These are phyloP conservation scores for Scaptomyza graminum DNA, from an alignment of 1,140 invertebrate species.

Conservation along the genomic window DNA sequence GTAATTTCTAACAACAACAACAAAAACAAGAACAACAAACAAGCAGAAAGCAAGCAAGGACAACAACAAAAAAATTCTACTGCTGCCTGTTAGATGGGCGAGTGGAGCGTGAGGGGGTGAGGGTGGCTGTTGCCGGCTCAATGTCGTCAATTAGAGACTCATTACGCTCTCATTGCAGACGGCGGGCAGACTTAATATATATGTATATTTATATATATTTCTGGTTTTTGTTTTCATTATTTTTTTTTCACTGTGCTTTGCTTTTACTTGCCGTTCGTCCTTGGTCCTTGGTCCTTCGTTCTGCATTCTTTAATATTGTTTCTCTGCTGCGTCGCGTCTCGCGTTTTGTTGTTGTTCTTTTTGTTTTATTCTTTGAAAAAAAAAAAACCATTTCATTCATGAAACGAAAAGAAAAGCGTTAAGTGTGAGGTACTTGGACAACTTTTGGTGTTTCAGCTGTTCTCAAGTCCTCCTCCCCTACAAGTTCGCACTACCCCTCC, in stretches of 20 bases:
- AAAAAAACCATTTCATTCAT: constrained; percentile 77
- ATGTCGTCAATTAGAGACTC: constrained; percentile 83
- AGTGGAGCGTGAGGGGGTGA: background rate
- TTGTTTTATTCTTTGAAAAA: constrained; percentile 42
- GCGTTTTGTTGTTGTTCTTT: constrained; percentile 15
- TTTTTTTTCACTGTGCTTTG: constrained; percentile 9
- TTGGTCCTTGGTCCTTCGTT: constrained; percentile 36
- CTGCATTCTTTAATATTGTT: constrained; percentile 75
- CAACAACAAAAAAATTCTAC: constrained; percentile 5
- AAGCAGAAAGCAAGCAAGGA: constrained; percentile 40
- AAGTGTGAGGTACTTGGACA: constrained; percentile 71
- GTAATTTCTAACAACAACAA: constrained; percentile 70
- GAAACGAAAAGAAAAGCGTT: constrained; percentile 52
- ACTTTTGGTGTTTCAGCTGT: constrained; percentile 69
- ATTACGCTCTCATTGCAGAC: constrained; percentile 82
- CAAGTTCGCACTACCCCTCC: background rate
- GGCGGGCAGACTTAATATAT: constrained; percentile 62
- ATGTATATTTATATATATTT: constrained; percentile 6
- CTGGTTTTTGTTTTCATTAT: constrained; percentile 40
- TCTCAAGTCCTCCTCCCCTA: background rate
- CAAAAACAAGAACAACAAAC: constrained; percentile 7
- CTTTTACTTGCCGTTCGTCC: constrained; percentile 37
- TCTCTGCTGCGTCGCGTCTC: constrained; percentile 43
- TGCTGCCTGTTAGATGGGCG: too few species aligned
- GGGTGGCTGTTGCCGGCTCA: constrained; percentile 44